phyloP scores from a whole-genome alignment of 2,113 vertebrate genomes.

The Phrynocephalus versicolor region DNA sequence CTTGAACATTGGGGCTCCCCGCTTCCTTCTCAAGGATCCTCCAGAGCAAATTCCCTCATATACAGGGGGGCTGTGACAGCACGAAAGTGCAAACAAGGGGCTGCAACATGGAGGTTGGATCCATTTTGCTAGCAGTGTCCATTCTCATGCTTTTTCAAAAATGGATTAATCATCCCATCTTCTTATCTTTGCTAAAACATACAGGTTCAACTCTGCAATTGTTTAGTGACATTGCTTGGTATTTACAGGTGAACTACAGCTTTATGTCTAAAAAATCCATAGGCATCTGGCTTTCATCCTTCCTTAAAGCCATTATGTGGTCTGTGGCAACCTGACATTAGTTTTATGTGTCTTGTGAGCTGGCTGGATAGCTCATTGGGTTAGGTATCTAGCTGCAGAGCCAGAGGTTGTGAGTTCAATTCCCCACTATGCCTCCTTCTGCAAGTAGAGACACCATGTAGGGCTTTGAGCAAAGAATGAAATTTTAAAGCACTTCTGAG shows the following conservation, averaged over 20 bases:
- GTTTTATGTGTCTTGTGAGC: not conserved
- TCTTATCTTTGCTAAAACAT: slow-evolving; percentile 15
- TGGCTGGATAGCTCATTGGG: no score
- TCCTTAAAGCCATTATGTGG: not conserved
- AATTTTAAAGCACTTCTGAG: no score
- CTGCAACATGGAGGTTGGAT: not conserved
- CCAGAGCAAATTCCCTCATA: no score
- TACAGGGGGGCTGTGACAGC: no score
- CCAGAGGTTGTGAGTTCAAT: no score
- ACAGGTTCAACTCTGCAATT: not conserved
- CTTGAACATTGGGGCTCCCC: not conserved
- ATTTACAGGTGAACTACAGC: not conserved
- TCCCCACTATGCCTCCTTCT: no score
- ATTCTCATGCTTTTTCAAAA: not conserved
- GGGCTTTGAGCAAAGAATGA: no score
- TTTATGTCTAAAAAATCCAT: not conserved
- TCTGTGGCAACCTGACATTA: not conserved
- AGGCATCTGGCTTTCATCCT: not conserved
- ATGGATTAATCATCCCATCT: slow-evolving; percentile 17
- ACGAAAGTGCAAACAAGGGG: not conserved
- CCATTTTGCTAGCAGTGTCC: not conserved
- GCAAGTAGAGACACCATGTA: no score
- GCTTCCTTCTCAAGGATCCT: not conserved
- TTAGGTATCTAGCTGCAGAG: no score
- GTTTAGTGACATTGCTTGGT: not conserved